These are phyloP conservation scores for Takifugu flavidus DNA, from an alignment of 2,113 vertebrate species.

Conservation along the genomic window DNA sequence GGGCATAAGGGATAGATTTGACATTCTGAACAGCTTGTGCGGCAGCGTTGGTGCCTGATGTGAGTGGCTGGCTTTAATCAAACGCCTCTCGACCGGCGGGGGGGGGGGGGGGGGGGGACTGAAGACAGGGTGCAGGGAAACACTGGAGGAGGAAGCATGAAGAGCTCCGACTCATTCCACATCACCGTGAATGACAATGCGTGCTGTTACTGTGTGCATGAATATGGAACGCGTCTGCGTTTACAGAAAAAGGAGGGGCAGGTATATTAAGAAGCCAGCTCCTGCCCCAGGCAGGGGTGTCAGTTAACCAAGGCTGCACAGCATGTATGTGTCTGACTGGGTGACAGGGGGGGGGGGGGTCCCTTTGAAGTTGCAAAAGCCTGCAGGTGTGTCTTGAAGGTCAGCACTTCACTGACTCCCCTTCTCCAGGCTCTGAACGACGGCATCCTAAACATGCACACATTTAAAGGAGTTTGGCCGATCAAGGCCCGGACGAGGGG, in stretches of 20 bases:
- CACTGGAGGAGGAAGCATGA: conserved; percentile 27
- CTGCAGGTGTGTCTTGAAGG: conserved; percentile 73
- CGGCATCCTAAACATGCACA: conserved; percentile 72
- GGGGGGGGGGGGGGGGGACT: conserved; percentile 27
- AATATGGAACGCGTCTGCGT: conserved; percentile 15
- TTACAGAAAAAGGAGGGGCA: conserved; percentile 3
- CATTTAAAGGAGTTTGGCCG: conserved; percentile 57
- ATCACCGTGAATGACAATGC: conserved; percentile 37
- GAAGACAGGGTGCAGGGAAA: conserved; percentile 30
- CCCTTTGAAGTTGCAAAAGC: conserved; percentile 70
- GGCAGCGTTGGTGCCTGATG: conserved; percentile 55
- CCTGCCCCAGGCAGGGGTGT: conserved; percentile 63
- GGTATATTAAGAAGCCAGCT: conserved; percentile 39
- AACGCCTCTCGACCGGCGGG: conserved; percentile 41
- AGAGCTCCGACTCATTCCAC: conserved; percentile 36
- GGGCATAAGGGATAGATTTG: conserved; percentile 60
- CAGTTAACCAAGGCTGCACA: conserved; percentile 59
- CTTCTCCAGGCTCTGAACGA: conserved; percentile 41
- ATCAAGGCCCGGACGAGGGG: conserved; percentile 15
- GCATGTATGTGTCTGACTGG: conserved; percentile 62
- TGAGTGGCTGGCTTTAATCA: conserved; percentile 69
- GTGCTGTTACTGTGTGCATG: conserved; percentile 16
- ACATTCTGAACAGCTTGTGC: conserved; percentile 66
- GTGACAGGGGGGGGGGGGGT: conserved; percentile 14
- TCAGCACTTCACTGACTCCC: conserved; percentile 55